Evolutionary conservation across 2,888 invertebrate species (phyloP).

Genomic region (Leptopilina drosophilae): DNA sequence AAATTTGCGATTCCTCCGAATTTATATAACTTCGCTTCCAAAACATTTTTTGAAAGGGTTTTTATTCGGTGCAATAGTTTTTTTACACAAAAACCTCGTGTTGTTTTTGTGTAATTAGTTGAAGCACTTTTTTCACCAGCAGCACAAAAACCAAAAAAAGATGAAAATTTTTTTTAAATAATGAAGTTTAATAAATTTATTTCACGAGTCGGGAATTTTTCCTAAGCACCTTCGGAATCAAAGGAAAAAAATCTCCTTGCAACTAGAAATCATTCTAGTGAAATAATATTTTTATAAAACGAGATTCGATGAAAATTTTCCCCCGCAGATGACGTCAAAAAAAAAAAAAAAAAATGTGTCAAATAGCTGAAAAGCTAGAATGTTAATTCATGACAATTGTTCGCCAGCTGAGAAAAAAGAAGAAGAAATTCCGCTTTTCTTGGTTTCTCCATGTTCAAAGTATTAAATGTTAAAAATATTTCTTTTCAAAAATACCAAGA

Average conservation of each 20-base stretch:
- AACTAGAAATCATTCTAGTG: neutral
- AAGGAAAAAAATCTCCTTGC: neutral
- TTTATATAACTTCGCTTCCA: no score
- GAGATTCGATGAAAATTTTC: slow-evolving; percentile 28
- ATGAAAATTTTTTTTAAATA: neutral
- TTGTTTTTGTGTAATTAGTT: no score
- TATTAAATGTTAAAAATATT: neutral
- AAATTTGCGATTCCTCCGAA: no score
- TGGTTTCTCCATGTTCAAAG: neutral
- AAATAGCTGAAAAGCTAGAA: slow-evolving; percentile 2
- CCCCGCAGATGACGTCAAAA: neutral
- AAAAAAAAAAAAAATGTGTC: neutral
- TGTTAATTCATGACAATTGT: slow-evolving; percentile 21
- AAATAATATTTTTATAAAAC: slow-evolving; percentile 15
- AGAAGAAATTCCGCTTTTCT: slow-evolving; percentile 9
- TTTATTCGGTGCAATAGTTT: no score
- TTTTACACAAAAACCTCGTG: no score
- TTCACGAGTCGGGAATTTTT: neutral
- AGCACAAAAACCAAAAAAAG: no score
- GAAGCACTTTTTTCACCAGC: no score
- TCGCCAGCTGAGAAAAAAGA: neutral
- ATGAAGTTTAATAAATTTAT: slow-evolving; percentile 4
- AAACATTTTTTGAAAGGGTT: no score
- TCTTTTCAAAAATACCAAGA: no score
- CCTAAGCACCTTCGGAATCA: neutral